Evolutionary conservation across 2,113 vertebrate genomes (phyloP).

Genomic region (Percopsis transmontana): DNA sequence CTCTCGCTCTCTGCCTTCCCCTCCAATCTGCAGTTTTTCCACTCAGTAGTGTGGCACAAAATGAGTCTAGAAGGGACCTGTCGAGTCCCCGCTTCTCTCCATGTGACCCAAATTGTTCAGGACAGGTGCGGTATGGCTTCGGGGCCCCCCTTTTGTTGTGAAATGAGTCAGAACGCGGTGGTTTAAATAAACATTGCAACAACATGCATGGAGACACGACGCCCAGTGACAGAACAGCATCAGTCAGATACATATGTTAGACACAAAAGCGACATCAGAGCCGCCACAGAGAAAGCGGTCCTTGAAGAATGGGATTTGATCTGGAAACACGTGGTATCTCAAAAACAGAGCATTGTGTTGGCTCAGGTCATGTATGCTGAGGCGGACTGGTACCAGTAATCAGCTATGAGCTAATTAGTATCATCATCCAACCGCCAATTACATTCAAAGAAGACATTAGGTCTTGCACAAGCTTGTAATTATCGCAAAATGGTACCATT

Average conservation of each 20-base stretch:
- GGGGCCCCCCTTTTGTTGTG: not conserved
- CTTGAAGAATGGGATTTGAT: not conserved
- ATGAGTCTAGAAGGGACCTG: constrained; percentile 1
- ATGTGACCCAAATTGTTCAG: constrained; percentile 4
- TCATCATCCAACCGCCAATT: too few relatives aligned
- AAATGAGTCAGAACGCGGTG: not conserved
- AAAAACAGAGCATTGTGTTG: too few relatives aligned
- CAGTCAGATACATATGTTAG: not conserved
- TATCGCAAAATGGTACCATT: too few relatives aligned
- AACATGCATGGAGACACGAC: not conserved
- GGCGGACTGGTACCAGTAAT: too few relatives aligned
- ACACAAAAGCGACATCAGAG: not conserved
- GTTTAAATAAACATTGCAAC: not conserved
- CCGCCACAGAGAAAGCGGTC: not conserved
- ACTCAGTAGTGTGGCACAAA: constrained; percentile 17
- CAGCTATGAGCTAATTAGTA: too few relatives aligned
- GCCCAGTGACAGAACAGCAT: not conserved
- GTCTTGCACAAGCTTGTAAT: too few relatives aligned
- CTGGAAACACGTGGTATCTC: not conserved
- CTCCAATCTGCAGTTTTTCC: not conserved
- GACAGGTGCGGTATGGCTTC: not conserved
- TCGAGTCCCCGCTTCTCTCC: not conserved
- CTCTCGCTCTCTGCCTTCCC: not conserved
- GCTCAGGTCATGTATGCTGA: too few relatives aligned
- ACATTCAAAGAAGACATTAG: too few relatives aligned